Evolutionary conservation across 2,113 vertebrate genomes (phyloP), one percentile per base, ranked within the genome.

Genomic region (Limanda limanda): DNA sequence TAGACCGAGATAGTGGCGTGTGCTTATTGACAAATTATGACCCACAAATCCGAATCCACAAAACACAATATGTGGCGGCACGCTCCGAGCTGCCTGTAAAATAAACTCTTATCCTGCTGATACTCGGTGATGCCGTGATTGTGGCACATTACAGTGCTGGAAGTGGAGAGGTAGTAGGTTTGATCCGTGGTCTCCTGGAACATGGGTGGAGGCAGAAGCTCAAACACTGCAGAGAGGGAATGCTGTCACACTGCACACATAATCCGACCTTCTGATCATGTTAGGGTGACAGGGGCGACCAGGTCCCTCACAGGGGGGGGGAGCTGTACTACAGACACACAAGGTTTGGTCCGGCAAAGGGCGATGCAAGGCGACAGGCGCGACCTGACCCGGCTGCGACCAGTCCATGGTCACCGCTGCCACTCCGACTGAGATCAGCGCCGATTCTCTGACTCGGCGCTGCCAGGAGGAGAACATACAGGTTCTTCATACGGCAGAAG

Each of bases 341-440:
- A 66, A 11, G 58, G 68, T 81, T 70, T 68, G 54, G 70, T 76
- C 65, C 59, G 8, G 56, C 60, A 78, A 47, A 76, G 83, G 67
- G 66, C 62, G 25, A 87, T 81, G 75, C 76, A 83, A 88, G 82
- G 81, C 84, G 89, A 90, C 89, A 87, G 78, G 80, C 83, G 82
- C 13, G 69, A 85, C 76, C 83, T 84, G 86, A 84, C 87, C 84
- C 15, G 56, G 55, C 77, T 69, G 65, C 71, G 57, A 82, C 79
- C 73, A 27, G 59, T 56, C 52, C 68, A 48, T 35, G 23, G 66
- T 65, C 45, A 9, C 59, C 0, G 37, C 73, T 76, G 74, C 76
- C 55, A 13, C 57, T 42, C 57, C 67, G n/a, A 61, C 68, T 84
- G 71, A 67, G 71, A 80, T 90, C 87, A 71, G 20, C 56, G 69